Evolutionary conservation across 2,888 invertebrate genomes (phyloP).

Genomic region (Conistra vaccinii): DNA sequence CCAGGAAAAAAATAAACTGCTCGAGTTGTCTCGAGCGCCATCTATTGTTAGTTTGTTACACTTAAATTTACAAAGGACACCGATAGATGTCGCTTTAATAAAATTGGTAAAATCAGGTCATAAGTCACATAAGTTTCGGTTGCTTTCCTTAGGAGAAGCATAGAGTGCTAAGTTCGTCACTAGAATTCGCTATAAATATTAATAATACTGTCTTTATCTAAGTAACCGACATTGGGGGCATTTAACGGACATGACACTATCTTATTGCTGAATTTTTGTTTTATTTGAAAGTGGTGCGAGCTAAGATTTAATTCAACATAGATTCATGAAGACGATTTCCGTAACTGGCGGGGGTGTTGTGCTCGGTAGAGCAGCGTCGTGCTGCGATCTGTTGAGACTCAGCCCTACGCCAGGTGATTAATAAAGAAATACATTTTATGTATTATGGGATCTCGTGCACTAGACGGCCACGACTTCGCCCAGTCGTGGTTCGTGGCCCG

Average conservation of each 20-base stretch:
- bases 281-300: conserved; percentile 39
- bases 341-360: too few relatives aligned
- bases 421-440: too few relatives aligned
- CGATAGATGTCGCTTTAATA: conserved; percentile 39
- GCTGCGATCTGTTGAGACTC: too few relatives aligned
- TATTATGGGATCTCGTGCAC: too few relatives aligned
- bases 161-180: conserved; percentile 45
- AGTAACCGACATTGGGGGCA: conserved; percentile 49
- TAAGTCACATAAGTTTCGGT: conserved; percentile 25
- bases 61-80: conserved; percentile 34
- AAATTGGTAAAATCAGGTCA: conserved; percentile 37
- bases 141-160: conserved; percentile 24
- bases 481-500: too few relatives aligned
- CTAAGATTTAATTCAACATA: conserved; percentile 10
- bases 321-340: neutral
- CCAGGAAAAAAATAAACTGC: conserved; percentile 22
- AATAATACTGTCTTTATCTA: conserved; percentile 69
- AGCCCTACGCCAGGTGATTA: too few relatives aligned
- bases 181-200: conserved; percentile 64
- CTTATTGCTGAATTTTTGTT: conserved; percentile 46
- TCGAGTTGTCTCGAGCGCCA: conserved; percentile 41
- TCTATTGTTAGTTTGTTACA: conserved; percentile 25
- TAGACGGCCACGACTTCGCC: too few relatives aligned
- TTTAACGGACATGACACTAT: conserved; percentile 49
- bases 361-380: too few relatives aligned